Evolutionary conservation across 2,113 vertebrate genomes (phyloP), one percentile per base, ranked within the genome.

Genomic region (Alosa alosa): DNA sequence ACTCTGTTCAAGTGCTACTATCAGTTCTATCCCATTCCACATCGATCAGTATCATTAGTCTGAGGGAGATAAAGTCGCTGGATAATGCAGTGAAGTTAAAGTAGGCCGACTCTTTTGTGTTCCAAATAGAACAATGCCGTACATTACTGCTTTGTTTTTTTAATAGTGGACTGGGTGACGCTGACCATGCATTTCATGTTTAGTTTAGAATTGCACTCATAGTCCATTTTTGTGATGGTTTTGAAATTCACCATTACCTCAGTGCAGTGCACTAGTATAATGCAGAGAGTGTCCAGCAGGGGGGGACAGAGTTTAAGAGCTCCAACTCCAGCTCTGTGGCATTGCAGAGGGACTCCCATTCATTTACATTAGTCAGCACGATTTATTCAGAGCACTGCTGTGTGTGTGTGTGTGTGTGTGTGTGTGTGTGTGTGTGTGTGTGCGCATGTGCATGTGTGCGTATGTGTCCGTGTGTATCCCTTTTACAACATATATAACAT

Each of bases 201-300:
- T 18, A 55, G 52, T 17, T 17, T 17, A 55, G 13, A 2, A 18
- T 17, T 55, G 15, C 50, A 52, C 50, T 52, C 3, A 52, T 52
- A 13, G 11, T 52, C 31, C 31, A 2, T 18, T 3, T 1, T 55
- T 18, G 13, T 55, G 47, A 49, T 44, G 41, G 41, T 44, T 44
- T 44, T 44, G 41, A 44, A 44, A 44, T 44, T 44, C 41, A 44
- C 41, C 41, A 44, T 44, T 44, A 44, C 41, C 41, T 44, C 0
- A 17, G 17, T 55, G 52, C 6, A 64, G 20, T 64, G 22, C 4
- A 22, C 22, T 22, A 6, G 3, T 86, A 52, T 31, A 81, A n/a
- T 81, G 25, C 45, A 88, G 25, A 81, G 15, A 22, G 4, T 84
- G 31, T 25, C 85, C 85, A 86, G 82, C 44, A 86, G 85, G 84